A percentile compares a stretch with the other conserved stretches of the same genome.
Evolutionary conservation across 2,888 invertebrate species (phyloP).

Genomic region (Drosophila mimica): DNA sequence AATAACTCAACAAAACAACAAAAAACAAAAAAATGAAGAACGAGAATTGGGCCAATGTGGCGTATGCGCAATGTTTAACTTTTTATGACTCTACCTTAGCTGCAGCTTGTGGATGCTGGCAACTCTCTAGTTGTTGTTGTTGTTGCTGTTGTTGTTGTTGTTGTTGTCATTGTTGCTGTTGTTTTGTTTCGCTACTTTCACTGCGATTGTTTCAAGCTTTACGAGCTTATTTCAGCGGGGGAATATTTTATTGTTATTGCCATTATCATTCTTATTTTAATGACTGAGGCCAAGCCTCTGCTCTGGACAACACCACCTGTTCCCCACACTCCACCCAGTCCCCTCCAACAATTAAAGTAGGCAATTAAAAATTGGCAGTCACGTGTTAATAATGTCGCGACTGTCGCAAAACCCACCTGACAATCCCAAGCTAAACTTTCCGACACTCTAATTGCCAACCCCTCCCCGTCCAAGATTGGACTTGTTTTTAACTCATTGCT

Average conservation of each 20-base stretch:
- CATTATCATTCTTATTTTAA: slow-evolving; percentile 68
- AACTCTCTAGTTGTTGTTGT: slow-evolving; percentile 7
- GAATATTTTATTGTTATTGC: slow-evolving; percentile 58
- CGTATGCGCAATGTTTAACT: slow-evolving; percentile 63
- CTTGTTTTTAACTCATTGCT: neutral
- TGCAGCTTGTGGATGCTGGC: slow-evolving; percentile 39
- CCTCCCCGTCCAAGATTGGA: neutral
- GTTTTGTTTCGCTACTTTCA: slow-evolving; percentile 49
- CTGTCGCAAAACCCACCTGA: slow-evolving; percentile 50
- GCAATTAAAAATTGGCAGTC: slow-evolving; percentile 74
- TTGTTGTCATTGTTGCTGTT: slow-evolving; percentile 13
- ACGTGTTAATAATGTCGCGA: slow-evolving; percentile 69
- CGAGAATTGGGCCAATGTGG: slow-evolving; percentile 30
- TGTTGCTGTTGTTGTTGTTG: neutral
- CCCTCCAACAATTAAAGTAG: slow-evolving; percentile 54
- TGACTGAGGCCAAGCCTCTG: slow-evolving; percentile 40
- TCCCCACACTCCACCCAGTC: neutral
- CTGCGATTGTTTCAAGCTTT: slow-evolving; percentile 36
- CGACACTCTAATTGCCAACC: slow-evolving; percentile 30
- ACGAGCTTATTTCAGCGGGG: slow-evolving; percentile 30
- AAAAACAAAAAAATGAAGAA: slow-evolving; percentile 1
- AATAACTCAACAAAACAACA: neutral
- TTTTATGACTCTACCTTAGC: slow-evolving; percentile 63
- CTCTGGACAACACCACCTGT: slow-evolving; percentile 18
- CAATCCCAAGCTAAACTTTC: slow-evolving; percentile 19